phyloP scores from a whole-genome alignment of 2,797 vertebrate species.

The Ibycter americanus region DNA sequence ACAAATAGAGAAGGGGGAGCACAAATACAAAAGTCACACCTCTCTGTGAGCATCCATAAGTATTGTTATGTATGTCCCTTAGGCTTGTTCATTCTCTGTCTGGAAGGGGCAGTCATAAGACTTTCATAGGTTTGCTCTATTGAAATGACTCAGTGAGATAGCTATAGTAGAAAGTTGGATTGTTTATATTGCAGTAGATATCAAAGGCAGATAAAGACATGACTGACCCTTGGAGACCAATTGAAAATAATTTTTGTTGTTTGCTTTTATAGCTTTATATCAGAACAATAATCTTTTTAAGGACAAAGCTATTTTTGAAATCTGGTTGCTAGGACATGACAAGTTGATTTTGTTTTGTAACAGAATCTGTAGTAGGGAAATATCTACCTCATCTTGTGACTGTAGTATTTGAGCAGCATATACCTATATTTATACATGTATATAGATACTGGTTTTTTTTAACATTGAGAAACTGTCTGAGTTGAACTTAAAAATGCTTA shows the following conservation, averaged over 20 bases:
- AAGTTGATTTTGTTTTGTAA: neutral
- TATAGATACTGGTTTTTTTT: neutral
- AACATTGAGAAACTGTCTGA: neutral
- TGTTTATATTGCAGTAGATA: neutral
- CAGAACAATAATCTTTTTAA: neutral
- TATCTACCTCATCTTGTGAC: neutral
- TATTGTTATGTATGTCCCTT: neutral
- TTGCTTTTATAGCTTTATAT: neutral
- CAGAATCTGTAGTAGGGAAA: neutral
- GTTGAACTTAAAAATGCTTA: neutral
- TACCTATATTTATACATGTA: neutral
- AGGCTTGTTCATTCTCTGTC: neutral
- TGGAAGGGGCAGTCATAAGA: slow-evolving; percentile 21
- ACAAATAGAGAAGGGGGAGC: neutral
- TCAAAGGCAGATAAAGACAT: neutral
- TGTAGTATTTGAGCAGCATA: neutral
- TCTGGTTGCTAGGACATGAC: neutral
- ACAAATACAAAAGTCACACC: neutral
- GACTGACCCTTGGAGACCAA: neutral
- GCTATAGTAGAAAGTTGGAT: neutral
- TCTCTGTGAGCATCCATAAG: neutral
- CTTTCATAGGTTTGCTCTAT: slow-evolving; percentile 8
- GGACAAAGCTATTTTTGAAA: neutral
- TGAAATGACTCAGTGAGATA: slow-evolving; percentile 18
- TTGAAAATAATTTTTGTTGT: neutral